Percentiles rank a stretch among this genome's conserved stretches.
phyloP scores from a whole-genome alignment of 2,113 vertebrate genomes.

The Hypanus sabinus region DNA sequence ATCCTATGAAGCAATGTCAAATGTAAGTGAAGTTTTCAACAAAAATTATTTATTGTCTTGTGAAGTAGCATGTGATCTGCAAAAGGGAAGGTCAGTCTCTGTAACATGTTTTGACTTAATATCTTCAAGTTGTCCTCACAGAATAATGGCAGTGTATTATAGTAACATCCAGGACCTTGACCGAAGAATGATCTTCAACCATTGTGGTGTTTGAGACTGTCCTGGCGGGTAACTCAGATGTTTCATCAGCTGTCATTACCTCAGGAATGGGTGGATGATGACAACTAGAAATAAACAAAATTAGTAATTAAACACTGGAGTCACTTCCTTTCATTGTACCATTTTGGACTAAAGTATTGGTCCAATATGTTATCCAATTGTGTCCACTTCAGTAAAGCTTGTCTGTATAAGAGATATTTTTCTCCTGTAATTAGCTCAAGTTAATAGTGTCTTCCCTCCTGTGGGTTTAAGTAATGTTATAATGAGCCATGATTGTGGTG shows the following conservation, averaged over 20 bases:
- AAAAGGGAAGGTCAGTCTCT: background rate
- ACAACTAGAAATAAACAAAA: background rate
- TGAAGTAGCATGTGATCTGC: background rate
- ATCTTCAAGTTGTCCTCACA: background rate
- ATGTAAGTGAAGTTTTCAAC: background rate
- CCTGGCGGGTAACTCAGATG: background rate
- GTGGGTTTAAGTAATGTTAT: background rate
- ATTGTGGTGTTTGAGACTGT: background rate
- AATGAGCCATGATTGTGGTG: constrained; percentile 5
- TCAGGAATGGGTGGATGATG: background rate
- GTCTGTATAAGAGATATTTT: background rate
- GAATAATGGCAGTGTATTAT: background rate
- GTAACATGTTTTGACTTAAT: background rate
- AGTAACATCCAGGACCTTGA: background rate
- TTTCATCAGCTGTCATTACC: background rate
- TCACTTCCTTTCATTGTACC: background rate
- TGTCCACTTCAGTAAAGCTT: background rate
- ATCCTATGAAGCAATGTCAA: background rate
- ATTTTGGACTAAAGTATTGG: too few relatives aligned
- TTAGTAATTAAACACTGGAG: background rate
- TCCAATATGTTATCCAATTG: background rate
- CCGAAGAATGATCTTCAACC: background rate
- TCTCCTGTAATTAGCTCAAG: background rate
- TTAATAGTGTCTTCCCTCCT: background rate
- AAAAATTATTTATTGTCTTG: background rate